These are phyloP conservation scores for Actinemys pallida DNA, from an alignment of 2,113 vertebrate genomes.

Conservation along the genomic window DNA sequence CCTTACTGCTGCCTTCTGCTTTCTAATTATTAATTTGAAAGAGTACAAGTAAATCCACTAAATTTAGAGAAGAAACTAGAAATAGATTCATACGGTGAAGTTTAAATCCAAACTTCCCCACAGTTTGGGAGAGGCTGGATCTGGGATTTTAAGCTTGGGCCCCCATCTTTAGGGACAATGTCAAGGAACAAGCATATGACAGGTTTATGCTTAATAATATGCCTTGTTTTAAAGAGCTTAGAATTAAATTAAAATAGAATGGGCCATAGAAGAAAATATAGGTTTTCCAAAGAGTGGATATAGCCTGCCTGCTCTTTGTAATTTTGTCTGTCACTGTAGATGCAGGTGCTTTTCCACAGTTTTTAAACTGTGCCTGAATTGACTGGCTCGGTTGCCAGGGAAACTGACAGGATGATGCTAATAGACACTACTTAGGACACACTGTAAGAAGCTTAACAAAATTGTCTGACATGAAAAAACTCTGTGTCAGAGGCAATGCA, in stretches of 20 bases:
- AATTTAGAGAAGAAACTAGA: background rate
- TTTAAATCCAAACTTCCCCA: background rate
- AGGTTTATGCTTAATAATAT: constrained; percentile 27
- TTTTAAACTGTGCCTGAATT: constrained; percentile 76
- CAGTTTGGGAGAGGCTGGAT: background rate
- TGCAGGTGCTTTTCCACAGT: constrained; percentile 66
- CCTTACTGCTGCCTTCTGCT: background rate
- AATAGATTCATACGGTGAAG: background rate
- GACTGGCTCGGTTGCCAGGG: constrained; percentile 80
- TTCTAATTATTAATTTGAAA: background rate
- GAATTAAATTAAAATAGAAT: constrained; percentile 54
- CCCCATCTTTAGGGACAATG: constrained; percentile 19
- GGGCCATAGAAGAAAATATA: constrained; percentile 53
- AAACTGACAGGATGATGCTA: constrained; percentile 78
- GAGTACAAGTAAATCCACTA: background rate
- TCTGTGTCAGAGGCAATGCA: constrained; percentile 59
- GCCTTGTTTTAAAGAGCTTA: constrained; percentile 47
- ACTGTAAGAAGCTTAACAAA: constrained; percentile 77
- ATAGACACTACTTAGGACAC: constrained; percentile 81
- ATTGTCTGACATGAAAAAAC: constrained; percentile 76
- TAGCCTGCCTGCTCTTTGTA: constrained; percentile 57
- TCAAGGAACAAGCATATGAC: constrained; percentile 13
- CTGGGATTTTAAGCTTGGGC: background rate
- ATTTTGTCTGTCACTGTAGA: constrained; percentile 60
- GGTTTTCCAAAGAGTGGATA: constrained; percentile 15